Evolutionary conservation across 2,888 invertebrate species (phyloP), one percentile per base, ranked within the genome.

Genomic region (Muschampia plurimacula): DNA sequence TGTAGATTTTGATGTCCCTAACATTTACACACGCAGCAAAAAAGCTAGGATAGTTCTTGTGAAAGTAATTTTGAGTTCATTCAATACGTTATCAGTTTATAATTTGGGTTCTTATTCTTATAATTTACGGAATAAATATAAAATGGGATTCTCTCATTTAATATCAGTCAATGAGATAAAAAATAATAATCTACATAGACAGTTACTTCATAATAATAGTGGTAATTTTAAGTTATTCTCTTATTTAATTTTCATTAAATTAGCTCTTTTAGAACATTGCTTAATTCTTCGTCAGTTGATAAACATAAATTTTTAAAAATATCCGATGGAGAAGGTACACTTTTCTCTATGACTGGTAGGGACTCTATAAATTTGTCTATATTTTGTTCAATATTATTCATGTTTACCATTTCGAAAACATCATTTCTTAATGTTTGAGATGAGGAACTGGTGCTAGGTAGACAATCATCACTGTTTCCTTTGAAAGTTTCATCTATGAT

Each of bases 231-330:
- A 28, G 59, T 32, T 32, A 5, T 59, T 32, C 32, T 3, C 4
- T 32, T 32, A 57, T 28, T 10, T n/a, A n/a, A 59, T 41, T n/a
- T 28, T 10, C 0, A 64, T 65, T 46, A 71, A 13, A 71, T 59
- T 0, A 71, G 59, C n/a, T 71, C 70, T 49, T 49, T 59, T n/a
- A 71, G 57, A 59, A 71, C 70, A 52, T 41, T 62, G 41, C 39
- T 63, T 44, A 82, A 85, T 67, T 90, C 89, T 32, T 93, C 89
- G 83, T 96, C 92, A 72, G 86, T 90, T 1, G 92, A 95, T 66
- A 96, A 89, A 77, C 95, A 95, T 77, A 96, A 89, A 77, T 96
- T 96, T 86, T 96, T 95, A 75, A 96, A 90, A 77, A 96, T 95
- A 80, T 95, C 95, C 44, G 96, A 96, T 10, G 97, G 96, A 2